Conservation (phyloP, 2,113 vertebrate species). For the Gambusia holbrooki region DNA sequence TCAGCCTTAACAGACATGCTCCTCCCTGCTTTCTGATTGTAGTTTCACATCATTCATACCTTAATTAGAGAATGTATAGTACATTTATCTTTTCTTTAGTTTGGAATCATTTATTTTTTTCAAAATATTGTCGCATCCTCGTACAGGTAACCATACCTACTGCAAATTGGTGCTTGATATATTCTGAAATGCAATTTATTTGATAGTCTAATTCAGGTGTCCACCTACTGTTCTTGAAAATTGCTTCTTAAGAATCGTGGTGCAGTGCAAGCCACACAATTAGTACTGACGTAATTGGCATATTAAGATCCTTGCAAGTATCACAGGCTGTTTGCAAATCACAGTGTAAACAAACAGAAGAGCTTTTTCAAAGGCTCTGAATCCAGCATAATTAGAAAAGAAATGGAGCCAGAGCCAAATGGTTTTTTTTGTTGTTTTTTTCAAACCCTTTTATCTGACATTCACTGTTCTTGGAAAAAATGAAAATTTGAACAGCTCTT, state of each 20-base stretch:
- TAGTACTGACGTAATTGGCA: slow-evolving; percentile 37
- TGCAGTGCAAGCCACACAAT: slow-evolving; percentile 42
- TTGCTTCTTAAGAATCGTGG: slow-evolving; percentile 14
- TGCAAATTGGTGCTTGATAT: neutral
- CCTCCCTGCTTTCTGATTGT: too few relatives aligned
- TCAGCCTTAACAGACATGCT: too few relatives aligned
- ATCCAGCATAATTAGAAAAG: slow-evolving; percentile 67
- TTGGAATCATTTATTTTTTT: too few relatives aligned
- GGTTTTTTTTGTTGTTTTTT: slow-evolving; percentile 14
- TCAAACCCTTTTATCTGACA: slow-evolving; percentile 47
- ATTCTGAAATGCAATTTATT: neutral
- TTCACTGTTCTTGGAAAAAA: slow-evolving; percentile 56
- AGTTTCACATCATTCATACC: too few relatives aligned
- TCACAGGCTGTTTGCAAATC: slow-evolving; percentile 61
- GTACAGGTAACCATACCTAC: neutral
- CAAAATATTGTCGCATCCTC: neutral
- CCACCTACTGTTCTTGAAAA: too few relatives aligned
- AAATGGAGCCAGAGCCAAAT: slow-evolving; percentile 62
- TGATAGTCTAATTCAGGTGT: slow-evolving; percentile 14
- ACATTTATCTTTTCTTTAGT: too few relatives aligned
- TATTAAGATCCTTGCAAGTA: slow-evolving; percentile 61
- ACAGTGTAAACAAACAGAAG: slow-evolving; percentile 68
- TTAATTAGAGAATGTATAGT: too few relatives aligned
- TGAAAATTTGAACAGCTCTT: slow-evolving; percentile 28
- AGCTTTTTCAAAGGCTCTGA: slow-evolving; percentile 66